Evolutionary conservation across 2,888 invertebrate genomes (phyloP), one percentile per base, ranked within the genome.

Genomic region (Tetramorium bicarinatum): DNA sequence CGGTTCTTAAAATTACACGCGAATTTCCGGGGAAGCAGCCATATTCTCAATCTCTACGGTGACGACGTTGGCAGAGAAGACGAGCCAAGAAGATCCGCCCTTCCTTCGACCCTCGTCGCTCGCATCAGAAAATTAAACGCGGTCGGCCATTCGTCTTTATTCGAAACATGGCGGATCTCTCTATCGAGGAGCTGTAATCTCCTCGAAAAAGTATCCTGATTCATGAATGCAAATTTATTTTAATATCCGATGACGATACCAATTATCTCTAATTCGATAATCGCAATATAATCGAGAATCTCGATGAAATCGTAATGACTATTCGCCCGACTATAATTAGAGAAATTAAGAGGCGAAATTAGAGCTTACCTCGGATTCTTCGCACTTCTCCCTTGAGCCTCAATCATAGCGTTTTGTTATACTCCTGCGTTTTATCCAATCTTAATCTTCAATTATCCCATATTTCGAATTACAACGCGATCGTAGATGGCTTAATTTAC

Each of bases 71-170:
- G 72, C 52, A 52, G 77, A 52, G 62, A 64, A 76, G 62, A 82
- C 64, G 81, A 64, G 62, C 79, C 79, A 80, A 71, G 72, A 80
- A 71, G 72, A 80, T 59, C 79, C 79, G 72, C 79, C 76, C 79
- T 79, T 79, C 47, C 52, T 54, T 59, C 79, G 72, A 59, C 79
- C 79, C 72, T 59, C 71, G 56, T 79, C 79, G 79, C 34, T 79
- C 47, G 72, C 59, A 72, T 80, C 79, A 80, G 79, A 54, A 80
- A 80, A 80, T 80, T 80, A 80, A 80, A 80, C 71, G 47, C 72
- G 72, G 79, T 59, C 79, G 79, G 79, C 79, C 79, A 80, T 80
- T 80, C 77, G 77, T 77, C 72, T 61, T 80, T 80, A 80, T 59
- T 47, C 47, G 59, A 47, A 72, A 72, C 47, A 80, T 80, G 79